These are phyloP conservation scores for Paguma larvata DNA, from an alignment of 2,797 vertebrate species.

Conservation along the genomic window DNA sequence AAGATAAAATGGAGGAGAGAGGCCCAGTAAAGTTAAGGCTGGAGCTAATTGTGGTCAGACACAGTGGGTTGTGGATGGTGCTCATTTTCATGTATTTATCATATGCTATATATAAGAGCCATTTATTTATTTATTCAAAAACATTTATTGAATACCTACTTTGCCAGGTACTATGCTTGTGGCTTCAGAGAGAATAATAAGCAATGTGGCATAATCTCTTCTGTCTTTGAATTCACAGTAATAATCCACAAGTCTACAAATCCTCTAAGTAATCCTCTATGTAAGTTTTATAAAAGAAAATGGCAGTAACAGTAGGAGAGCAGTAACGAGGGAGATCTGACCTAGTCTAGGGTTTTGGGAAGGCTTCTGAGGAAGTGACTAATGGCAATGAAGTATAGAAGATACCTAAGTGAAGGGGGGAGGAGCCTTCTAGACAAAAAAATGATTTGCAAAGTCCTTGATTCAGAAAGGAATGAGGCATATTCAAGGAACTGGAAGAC, in stretches of 20 bases:
- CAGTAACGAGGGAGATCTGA: not conserved
- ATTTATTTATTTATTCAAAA: slow-evolving; percentile 13
- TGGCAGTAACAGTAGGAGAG: not conserved
- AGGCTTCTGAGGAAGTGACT: not conserved
- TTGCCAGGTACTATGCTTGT: not conserved
- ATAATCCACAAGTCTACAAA: not conserved
- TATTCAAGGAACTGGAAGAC: not conserved
- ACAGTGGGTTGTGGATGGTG: not conserved
- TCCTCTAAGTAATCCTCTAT: not conserved
- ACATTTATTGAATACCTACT: not conserved
- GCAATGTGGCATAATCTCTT: not conserved
- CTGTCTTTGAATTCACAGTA: slow-evolving; percentile 25
- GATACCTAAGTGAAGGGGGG: not conserved
- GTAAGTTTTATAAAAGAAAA: not conserved
- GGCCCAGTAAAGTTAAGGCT: slow-evolving; percentile 32
- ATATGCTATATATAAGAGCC: not conserved
- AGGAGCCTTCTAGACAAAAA: not conserved
- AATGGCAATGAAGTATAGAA: not conserved
- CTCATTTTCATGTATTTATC: slow-evolving; percentile 13
- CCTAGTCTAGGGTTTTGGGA: not conserved
- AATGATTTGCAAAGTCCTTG: not conserved
- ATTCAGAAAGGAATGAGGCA: not conserved
- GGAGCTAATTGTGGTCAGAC: not conserved
- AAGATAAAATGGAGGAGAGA: not conserved
- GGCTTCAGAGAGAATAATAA: not conserved